Evolutionary conservation across 2,113 vertebrate species (phyloP).

Genomic region (Pachypanchax playfairii): DNA sequence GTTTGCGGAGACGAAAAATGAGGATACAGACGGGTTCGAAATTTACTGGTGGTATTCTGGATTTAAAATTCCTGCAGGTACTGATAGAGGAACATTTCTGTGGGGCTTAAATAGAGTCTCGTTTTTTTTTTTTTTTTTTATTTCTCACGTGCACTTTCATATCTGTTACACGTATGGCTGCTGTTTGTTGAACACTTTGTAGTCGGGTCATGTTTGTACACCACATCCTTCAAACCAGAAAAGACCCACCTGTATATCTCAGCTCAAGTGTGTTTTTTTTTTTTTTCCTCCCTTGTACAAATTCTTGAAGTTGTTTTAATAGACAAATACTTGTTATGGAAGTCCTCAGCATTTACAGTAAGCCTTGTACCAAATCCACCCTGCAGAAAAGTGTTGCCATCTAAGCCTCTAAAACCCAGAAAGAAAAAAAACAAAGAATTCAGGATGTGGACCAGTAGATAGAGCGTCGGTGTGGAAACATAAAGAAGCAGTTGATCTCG

Average conservation of each 20-base stretch:
- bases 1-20: slow-evolving; percentile 17
- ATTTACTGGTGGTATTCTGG: neutral
- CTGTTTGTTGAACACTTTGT: slow-evolving; percentile 3
- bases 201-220: too few relatives aligned
- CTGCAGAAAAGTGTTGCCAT: slow-evolving; percentile 44
- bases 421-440: slow-evolving; percentile 13
- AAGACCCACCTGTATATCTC: too few relatives aligned
- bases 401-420: slow-evolving; percentile 42
- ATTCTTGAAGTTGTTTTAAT: slow-evolving; percentile 35
- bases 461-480: slow-evolving; percentile 24
- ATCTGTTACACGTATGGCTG: neutral
- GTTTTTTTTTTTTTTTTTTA: too few relatives aligned
- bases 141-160: too few relatives aligned
- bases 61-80: neutral
- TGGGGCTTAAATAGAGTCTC: too few relatives aligned
- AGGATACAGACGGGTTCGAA: slow-evolving; percentile 3
- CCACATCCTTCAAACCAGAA: too few relatives aligned
- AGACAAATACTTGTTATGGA: slow-evolving; percentile 47
- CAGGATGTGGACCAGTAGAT: slow-evolving; percentile 33
- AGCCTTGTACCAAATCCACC: slow-evolving; percentile 41
- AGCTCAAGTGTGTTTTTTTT: slow-evolving; percentile 17
- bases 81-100: too few relatives aligned
- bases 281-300: slow-evolving; percentile 12
- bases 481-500: slow-evolving; percentile 50
- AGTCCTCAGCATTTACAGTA: slow-evolving; percentile 40